Conservation (phyloP, 2,888 invertebrate genomes). For the Sabatieria punctata region DNA sequence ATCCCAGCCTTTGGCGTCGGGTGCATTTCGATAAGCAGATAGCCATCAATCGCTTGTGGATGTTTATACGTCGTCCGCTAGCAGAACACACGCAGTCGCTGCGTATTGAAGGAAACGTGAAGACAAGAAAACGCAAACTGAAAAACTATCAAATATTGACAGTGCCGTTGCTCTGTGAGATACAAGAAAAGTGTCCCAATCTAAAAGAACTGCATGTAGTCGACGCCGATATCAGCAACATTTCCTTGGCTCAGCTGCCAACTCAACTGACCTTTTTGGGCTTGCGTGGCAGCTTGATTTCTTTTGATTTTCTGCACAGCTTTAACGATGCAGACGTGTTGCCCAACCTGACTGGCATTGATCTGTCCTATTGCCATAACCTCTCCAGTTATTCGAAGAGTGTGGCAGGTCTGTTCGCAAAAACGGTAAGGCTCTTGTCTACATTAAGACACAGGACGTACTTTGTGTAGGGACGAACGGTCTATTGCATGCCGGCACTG, state of each 20-base stretch:
- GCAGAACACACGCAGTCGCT: neutral
- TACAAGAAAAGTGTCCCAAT: neutral
- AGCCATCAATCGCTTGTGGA: neutral
- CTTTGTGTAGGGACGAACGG: too few relatives aligned
- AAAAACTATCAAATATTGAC: neutral
- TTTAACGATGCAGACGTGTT: neutral
- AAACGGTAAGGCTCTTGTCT: too few relatives aligned
- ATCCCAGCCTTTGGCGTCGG: neutral
- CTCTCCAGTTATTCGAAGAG: neutral
- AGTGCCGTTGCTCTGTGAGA: neutral
- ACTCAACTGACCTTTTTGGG: neutral
- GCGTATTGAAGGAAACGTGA: neutral
- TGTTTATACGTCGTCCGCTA: neutral
- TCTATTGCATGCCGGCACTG: too few relatives aligned
- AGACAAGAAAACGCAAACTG: neutral
- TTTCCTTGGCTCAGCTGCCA: neutral
- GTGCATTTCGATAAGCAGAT: neutral
- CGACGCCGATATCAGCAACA: neutral
- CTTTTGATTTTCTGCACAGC: neutral
- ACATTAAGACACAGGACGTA: too few relatives aligned
- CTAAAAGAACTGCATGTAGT: neutral
- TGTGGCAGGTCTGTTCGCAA: neutral
- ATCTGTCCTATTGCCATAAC: neutral
- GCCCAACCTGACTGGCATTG: neutral
- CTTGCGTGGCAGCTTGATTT: neutral